Evolutionary conservation across 2,888 invertebrate species (phyloP).

Genomic region (Pharmacophagus antenor): DNA sequence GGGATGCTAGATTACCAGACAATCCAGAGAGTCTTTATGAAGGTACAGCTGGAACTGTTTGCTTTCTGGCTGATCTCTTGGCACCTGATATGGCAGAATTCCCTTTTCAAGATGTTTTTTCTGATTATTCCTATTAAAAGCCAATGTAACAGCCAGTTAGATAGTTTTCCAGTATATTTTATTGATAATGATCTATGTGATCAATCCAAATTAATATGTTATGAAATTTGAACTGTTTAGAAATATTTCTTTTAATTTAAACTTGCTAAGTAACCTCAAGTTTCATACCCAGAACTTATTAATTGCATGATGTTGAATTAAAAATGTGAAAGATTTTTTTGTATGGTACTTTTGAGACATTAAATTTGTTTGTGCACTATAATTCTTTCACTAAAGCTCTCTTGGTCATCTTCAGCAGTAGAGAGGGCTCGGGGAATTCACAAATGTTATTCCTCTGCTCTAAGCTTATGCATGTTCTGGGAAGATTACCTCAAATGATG

Average conservation of each 20-base stretch:
- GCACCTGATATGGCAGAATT: slow-evolving; percentile 88
- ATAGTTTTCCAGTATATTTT: background rate
- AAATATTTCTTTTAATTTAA: background rate
- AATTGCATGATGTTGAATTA: no score
- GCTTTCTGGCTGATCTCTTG: slow-evolving; percentile 88
- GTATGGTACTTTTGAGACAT: no score
- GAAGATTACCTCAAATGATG: no score
- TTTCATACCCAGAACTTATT: no score
- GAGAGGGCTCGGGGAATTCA: no score
- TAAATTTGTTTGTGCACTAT: no score
- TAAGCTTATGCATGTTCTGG: no score
- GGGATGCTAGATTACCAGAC: slow-evolving; percentile 88
- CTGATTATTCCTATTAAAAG: slow-evolving; percentile 37
- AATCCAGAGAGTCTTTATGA: slow-evolving; percentile 92
- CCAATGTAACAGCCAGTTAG: background rate
- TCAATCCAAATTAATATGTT: background rate
- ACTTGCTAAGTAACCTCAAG: no score
- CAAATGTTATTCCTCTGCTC: no score
- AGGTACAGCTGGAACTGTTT: slow-evolving; percentile 92
- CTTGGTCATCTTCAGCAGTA: no score
- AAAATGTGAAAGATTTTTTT: no score
- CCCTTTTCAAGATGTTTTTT: slow-evolving; percentile 90
- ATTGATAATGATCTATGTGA: slow-evolving; percentile 7
- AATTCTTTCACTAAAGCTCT: no score
- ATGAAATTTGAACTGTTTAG: background rate